Evolutionary conservation across 2,113 vertebrate species (phyloP), one percentile per base, ranked within the genome.

Genomic region (Numida meleagris): DNA sequence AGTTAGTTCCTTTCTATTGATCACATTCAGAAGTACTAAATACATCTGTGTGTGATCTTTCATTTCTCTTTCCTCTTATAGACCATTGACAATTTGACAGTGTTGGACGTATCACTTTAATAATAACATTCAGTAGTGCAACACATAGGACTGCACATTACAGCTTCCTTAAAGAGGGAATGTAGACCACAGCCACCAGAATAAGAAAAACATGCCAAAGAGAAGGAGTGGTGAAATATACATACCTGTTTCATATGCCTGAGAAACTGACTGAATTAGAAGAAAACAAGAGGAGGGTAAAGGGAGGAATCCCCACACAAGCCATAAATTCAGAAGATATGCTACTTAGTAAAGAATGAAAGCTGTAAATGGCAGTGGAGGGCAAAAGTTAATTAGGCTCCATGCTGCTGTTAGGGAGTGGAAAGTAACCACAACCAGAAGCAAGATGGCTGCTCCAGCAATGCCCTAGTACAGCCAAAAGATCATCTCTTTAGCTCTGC

Each of bases 391-490:
- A 97, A 97, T 96, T 88, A 96, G 97, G 96, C 91, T 79, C 84
- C 70, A 75, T 89, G 86, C 86, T 89, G 93, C 90, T 91, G 91
- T 84, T 93, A 90, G 77, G 38, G 45, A 92, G 93, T 83, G 82
- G 94, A 81, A 93, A 97, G 95, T 94, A 79, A 74, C 94, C 97
- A 90, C 94, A 91, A 72, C 86, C 92, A 88, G 93, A 97, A 97
- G 91, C 97, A 97, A 97, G 97, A 97, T 97, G 98, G 97, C 97
- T 95, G 88, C 93, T 96, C 88, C 88, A 76, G 59, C 88, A 95
- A 91, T 90, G 91, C 96, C 96, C 95, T 88, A 43, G 63, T 83
- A 74, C 86, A 94, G 94, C 90, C 94, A 89, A 67, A 93, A 95
- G 96, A 97, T 96, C 97, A 74, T 78, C 90, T 97, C 97, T 93